Evolutionary conservation across 2,888 invertebrate species (phyloP).

Genomic region (Odontocolon sp.): DNA sequence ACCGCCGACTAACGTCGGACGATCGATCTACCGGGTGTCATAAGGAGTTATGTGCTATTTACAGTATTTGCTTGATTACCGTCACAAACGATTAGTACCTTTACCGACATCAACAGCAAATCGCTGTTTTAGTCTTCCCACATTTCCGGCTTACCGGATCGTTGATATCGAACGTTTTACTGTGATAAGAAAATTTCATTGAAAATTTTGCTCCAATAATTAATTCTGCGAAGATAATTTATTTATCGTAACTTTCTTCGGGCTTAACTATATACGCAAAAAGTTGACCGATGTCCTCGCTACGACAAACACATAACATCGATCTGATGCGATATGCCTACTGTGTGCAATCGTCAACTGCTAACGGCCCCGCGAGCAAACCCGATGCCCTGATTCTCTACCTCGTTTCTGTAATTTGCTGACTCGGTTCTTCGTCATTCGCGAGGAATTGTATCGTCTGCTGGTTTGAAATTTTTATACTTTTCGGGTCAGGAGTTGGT

Average conservation of each 20-base stretch:
- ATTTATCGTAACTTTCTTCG: not conserved
- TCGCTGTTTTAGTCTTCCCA: constrained; percentile 25
- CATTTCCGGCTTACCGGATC: constrained; percentile 32
- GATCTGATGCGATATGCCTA: constrained; percentile 45
- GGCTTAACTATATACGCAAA: constrained; percentile 19
- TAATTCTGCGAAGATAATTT: too few relatives aligned
- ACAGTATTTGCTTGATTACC: not conserved
- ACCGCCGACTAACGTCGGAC: constrained; percentile 25
- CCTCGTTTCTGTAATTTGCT: constrained; percentile 49
- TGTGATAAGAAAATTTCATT: too few relatives aligned
- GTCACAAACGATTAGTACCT: constrained; percentile 15
- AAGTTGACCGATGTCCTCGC: constrained; percentile 35
- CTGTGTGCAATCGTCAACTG: constrained; percentile 32
- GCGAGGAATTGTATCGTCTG: too few relatives aligned
- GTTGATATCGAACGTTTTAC: not conserved
- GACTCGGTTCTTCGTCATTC: constrained; percentile 38
- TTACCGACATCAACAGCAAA: constrained; percentile 37
- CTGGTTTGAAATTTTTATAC: too few relatives aligned
- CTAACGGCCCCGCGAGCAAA: constrained; percentile 20
- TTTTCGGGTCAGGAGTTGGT: not conserved
- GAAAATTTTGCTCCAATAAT: too few relatives aligned
- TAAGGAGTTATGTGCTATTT: not conserved
- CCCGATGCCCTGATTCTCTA: constrained; percentile 57
- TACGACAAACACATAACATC: constrained; percentile 38
- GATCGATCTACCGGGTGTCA: constrained; percentile 66